Percentiles rank a stretch among this genome's conserved stretches.
Conservation (phyloP, 2,113 vertebrate species). For the Synodontis membranacea region DNA sequence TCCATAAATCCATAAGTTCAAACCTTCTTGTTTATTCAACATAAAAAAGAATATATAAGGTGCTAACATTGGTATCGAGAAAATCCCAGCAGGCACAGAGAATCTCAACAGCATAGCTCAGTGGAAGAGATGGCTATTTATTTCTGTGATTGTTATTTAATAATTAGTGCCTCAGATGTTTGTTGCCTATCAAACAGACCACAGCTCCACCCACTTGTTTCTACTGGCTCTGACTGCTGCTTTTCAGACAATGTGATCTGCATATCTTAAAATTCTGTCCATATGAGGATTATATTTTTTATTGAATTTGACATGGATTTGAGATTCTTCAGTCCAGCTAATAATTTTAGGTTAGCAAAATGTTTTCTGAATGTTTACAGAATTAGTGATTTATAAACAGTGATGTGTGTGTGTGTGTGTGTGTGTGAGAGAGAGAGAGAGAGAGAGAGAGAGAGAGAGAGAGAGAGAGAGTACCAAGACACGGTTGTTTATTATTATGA, state of each 20-base stretch:
- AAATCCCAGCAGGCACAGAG: not conserved
- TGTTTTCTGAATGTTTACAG: not conserved
- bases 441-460: not conserved
- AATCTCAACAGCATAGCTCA: not conserved
- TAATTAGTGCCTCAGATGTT: not conserved
- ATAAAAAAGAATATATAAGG: not conserved
- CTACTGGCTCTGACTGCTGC: not conserved
- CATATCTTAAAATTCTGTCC: not conserved
- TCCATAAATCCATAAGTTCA: not conserved
- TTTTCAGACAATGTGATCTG: no score
- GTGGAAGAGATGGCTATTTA: not conserved
- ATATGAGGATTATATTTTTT: not conserved
- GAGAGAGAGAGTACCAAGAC: constrained; percentile 30
- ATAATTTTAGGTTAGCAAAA: not conserved
- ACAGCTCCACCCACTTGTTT: not conserved
- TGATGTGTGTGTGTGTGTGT: constrained; percentile 20
- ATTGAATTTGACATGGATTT: not conserved
- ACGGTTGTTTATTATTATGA: constrained; percentile 48
- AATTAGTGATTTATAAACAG: constrained; percentile 1
- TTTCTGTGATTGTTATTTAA: not conserved
- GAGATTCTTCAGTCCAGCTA: not conserved
- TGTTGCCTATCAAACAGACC: not conserved
- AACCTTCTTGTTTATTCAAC: not conserved
- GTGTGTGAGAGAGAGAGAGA: constrained; percentile 7
- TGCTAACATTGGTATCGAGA: not conserved